Evolutionary conservation across 2,113 vertebrate genomes (phyloP).

Genomic region (Heptranchias perlo): DNA sequence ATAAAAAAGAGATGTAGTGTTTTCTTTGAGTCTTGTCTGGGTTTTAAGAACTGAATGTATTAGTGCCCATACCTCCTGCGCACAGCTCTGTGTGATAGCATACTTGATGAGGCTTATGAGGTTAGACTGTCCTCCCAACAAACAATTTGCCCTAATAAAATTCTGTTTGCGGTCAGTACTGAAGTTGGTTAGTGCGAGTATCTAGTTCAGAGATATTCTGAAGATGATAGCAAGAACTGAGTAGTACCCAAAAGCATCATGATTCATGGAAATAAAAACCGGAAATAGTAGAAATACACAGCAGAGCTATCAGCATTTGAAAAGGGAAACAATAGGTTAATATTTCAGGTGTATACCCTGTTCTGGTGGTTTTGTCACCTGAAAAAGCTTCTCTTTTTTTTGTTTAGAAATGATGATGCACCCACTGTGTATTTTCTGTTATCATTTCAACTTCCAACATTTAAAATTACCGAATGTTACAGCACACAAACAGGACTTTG

Average conservation of each 20-base stretch:
- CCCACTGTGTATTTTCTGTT: not conserved
- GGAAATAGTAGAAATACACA: not conserved
- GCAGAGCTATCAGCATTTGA: not conserved
- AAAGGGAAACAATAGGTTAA: not conserved
- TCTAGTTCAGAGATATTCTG: not conserved
- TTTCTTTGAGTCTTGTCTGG: not conserved
- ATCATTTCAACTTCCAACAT: too few relatives aligned
- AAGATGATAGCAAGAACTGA: not conserved
- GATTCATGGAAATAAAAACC: not conserved
- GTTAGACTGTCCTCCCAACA: not conserved
- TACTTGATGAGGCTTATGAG: constrained; percentile 38
- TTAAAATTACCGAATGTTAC: not conserved
- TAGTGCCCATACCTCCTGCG: too few relatives aligned
- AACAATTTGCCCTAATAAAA: not conserved
- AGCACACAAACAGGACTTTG: not conserved
- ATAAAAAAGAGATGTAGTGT: not conserved
- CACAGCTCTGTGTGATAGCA: constrained; percentile 36
- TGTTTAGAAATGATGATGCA: not conserved
- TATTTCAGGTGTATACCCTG: not conserved
- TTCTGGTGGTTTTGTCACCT: not conserved
- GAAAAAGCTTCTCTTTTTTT: not conserved
- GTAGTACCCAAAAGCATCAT: not conserved
- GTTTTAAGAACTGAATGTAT: not conserved
- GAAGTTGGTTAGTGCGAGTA: not conserved
- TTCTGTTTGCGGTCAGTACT: not conserved